Evolutionary conservation across 2,113 vertebrate species (phyloP), one percentile per base, ranked within the genome.

Genomic region (Podarcis raffonei): DNA sequence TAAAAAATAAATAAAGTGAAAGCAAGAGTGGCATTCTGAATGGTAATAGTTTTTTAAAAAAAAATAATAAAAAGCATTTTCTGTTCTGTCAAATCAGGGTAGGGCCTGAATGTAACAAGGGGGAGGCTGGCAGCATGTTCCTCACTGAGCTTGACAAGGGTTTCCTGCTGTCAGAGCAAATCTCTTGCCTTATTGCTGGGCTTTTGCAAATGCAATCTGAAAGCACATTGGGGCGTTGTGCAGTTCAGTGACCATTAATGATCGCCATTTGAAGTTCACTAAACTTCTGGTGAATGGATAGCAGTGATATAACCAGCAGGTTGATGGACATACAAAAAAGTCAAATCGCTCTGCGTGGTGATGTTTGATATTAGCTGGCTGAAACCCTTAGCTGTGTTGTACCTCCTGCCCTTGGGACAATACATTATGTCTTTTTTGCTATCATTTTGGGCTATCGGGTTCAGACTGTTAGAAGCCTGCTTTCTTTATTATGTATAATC

Each of bases 261-360:
- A 96, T 97, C 95, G 94, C 95, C 95, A 91, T 96, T 96, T 97
- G 97, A 97, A 96, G 96, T 97, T 97, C 97, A 97, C 94, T 97
- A 96, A 96, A 96, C 93, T 97, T 97, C 94, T 96, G 95, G 94
- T 95, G 93, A 96, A 87, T 95, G 93, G 94, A 94, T 96, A 95
- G 93, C 89, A 94, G 92, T 93, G 84, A 71, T 66, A 88, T 94
- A 94, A 95, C 94, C 93, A 94, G 93, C 93, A 93, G 88, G 86
- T 92, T 95, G 94, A 94, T 89, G 88, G 93, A 78, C 85, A 87
- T 92, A 93, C 91, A 94, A 57, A 85, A 82, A 87, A 71, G 68
- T 66, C 71, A 59, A 86, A 81, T 53, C 87, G 69, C 39, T 37
- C 1, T 83, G 37, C 92, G 27, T 85, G 2, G 0, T 85, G 91